These are phyloP conservation scores for Lypha dubia DNA, from an alignment of 2,888 invertebrate species.

Conservation along the genomic window DNA sequence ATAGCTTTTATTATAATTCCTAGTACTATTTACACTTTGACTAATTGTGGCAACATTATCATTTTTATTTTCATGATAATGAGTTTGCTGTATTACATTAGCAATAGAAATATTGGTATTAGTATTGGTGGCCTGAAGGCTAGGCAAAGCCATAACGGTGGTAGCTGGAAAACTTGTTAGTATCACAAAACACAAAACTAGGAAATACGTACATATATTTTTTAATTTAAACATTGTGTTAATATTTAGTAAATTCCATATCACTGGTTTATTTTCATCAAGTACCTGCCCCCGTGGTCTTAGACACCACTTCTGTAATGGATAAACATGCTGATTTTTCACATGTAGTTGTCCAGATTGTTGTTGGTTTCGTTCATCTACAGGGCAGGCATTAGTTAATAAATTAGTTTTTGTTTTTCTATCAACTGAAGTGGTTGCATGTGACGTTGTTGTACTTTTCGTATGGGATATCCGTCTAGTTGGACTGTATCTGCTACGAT, in stretches of 20 bases:
- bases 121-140: constrained; percentile 53
- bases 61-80: constrained; percentile 37
- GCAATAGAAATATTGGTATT: constrained; percentile 46
- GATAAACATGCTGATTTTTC: constrained; percentile 53
- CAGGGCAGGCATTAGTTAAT: constrained; percentile 68
- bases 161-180: constrained; percentile 63
- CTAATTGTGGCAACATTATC: constrained; percentile 72
- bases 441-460: constrained; percentile 64
- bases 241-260: constrained; percentile 64
- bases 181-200: constrained; percentile 70
- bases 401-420: constrained; percentile 45
- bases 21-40: constrained; percentile 76
- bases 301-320: constrained; percentile 71
- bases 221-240: constrained; percentile 67
- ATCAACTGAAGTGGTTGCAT: constrained; percentile 45
- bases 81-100: constrained; percentile 22
- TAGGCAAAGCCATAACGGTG: constrained; percentile 64
- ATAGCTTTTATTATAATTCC: constrained; percentile 66
- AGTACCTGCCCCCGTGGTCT: constrained; percentile 70
- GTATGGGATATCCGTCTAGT: constrained; percentile 69
- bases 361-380: constrained; percentile 34
- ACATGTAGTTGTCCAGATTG: constrained; percentile 22
- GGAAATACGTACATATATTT: constrained; percentile 74
- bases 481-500: constrained; percentile 29
- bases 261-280: constrained; percentile 59